Base-by-base conservation (phyloP, 2,113 vertebrate species). In the Apaloderma vittatum region DNA sequence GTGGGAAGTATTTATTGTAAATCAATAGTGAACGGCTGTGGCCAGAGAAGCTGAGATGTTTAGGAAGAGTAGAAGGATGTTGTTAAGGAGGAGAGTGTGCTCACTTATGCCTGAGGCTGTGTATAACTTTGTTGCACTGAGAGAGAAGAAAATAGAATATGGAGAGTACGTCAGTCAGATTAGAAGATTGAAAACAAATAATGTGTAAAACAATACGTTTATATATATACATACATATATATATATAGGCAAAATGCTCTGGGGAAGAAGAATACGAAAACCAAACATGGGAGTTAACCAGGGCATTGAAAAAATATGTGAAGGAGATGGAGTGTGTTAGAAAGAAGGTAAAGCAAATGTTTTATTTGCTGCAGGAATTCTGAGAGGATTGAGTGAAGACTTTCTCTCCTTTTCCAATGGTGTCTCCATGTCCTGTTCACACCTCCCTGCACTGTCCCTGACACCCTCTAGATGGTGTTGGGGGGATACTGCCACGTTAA, bases 391-490 rank as follows among this genome's bases (percentile, higher is more conserved):
- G 54, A 84, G 29, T 62, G 73, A 87, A 61, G 57, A 49, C 11
- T 92, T 90, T 48, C 4, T 71, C 46, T 82, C 0, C 0, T 55
- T 63, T 74, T 85, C n/a, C 49, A 16, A 36, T 34, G 46, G 10
- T 75, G 26, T 45, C 81, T 82, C 34, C 40, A 37, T 72, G 70
- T 30, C 22, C 12, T 48, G 6, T 85, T 89, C 26, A 22, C 32
- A 77, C 58, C n/a, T 87, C 34, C 6, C 77, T 96, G 94, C 26
- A 58, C 77, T 95, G 82, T 87, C 77, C 94, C 16, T 72, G 24
- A 90, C 49, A 75, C 83, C 95, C 93, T 96, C 86, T 94, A 93
- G 93, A 73, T 93, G 94, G 91, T 97, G 93, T 40, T 94, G 90
- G 91, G 94, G 40, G 52, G 74, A 93, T 75, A 62, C 74, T 6